These are phyloP conservation scores for Papilio aristodemus DNA, from an alignment of 1,140 invertebrate genomes.

Conservation along the genomic window DNA sequence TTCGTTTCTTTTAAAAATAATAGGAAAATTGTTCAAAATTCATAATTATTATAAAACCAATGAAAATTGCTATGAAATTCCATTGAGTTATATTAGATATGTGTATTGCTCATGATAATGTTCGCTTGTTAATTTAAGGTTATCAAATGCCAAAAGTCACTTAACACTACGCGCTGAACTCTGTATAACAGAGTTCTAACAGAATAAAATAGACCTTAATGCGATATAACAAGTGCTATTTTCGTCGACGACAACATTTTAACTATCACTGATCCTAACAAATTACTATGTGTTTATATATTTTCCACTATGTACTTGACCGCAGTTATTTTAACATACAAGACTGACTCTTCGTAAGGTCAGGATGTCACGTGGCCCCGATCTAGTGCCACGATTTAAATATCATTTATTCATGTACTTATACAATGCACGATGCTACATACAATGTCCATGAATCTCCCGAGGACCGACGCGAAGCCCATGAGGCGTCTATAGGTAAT, in stretches of 20 bases:
- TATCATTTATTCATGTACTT: too few relatives aligned
- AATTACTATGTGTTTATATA: background rate
- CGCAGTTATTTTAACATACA: background rate
- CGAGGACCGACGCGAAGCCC: too few relatives aligned
- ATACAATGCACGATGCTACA: too few relatives aligned
- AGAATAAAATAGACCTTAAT: conserved; percentile 16
- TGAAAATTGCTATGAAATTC: background rate
- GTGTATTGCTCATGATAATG: background rate
- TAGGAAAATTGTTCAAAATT: background rate
- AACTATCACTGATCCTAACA: background rate
- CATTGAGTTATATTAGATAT: background rate
- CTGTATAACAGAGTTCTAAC: background rate
- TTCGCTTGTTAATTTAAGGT: conserved; percentile 11
- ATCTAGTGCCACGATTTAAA: too few relatives aligned
- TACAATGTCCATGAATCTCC: too few relatives aligned
- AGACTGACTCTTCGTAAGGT: too few relatives aligned
- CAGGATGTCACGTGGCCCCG: too few relatives aligned
- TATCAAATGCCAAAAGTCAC: conserved; percentile 9
- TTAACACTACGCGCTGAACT: background rate
- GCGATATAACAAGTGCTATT: background rate
- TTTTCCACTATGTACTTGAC: conserved; percentile 9
- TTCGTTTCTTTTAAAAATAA: too few relatives aligned
- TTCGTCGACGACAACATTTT: background rate
- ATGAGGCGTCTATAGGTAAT: too few relatives aligned
- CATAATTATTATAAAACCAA: background rate